These are phyloP conservation scores for Bombus soroeensis DNA, from an alignment of 1,140 invertebrate species.

Conservation along the genomic window DNA sequence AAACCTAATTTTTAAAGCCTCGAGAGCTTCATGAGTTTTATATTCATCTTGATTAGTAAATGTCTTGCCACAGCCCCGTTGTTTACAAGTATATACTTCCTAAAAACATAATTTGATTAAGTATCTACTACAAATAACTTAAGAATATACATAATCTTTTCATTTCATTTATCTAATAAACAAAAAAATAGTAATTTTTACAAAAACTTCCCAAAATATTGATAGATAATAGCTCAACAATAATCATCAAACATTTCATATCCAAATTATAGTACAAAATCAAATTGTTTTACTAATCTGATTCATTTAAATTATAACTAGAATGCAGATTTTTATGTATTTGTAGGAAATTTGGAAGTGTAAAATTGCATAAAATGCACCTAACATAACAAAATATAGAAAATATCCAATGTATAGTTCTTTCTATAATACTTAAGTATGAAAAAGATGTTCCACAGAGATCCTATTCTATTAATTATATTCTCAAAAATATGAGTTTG, in stretches of 20 bases:
- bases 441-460: no score
- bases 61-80: conserved; percentile 79
- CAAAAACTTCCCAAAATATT: not conserved
- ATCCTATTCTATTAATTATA: no score
- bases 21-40: conserved; percentile 79
- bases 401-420: no score
- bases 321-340: no score
- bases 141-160: not conserved
- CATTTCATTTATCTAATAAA: not conserved
- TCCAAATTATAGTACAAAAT: not conserved
- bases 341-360: no score
- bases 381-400: no score
- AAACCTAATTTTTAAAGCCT: conserved; percentile 80
- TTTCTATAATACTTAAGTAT: no score
- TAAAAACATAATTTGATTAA: conserved; percentile 54
- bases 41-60: conserved; percentile 81
- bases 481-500: no score
- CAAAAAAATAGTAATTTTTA: not conserved
- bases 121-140: not conserved
- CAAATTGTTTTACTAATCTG: not conserved
- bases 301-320: not conserved
- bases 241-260: not conserved
- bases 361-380: no score
- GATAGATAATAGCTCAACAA: not conserved
- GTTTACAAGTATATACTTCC: conserved; percentile 81